phyloP scores from a whole-genome alignment of 2,888 invertebrate genomes.

The Mantis religiosa region DNA sequence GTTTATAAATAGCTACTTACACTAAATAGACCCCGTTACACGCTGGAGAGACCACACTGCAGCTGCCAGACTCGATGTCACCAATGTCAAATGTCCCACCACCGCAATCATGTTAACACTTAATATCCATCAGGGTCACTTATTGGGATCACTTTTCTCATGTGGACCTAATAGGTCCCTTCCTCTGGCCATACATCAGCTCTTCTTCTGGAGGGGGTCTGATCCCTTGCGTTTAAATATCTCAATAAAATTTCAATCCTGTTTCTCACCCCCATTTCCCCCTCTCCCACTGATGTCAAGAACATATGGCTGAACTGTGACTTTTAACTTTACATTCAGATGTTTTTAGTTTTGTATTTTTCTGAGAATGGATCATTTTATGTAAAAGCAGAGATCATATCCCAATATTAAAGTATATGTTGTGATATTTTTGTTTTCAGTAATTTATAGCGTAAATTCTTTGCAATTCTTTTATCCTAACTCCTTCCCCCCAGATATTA shows the following conservation, averaged over 20 bases:
- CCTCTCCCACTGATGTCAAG: neutral
- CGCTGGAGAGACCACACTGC: neutral
- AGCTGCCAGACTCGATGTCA: neutral
- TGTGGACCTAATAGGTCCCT: neutral
- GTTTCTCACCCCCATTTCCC: neutral
- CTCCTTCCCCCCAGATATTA: too few relatives aligned
- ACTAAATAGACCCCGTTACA: neutral
- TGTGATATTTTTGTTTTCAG: too few relatives aligned
- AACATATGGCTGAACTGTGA: neutral
- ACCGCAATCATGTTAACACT: neutral
- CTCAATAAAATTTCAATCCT: neutral
- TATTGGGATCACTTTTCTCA: neutral
- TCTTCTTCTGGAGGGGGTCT: neutral
- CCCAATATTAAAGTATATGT: too few relatives aligned
- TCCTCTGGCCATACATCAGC: neutral
- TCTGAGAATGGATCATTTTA: neutral
- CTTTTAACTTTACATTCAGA: neutral
- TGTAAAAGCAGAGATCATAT: too few relatives aligned
- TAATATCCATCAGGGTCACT: constrained; percentile 2
- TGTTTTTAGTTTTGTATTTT: neutral
- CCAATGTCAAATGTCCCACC: neutral
- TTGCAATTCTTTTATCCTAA: too few relatives aligned
- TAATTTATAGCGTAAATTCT: too few relatives aligned
- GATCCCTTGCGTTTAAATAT: neutral
- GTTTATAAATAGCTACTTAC: neutral